Conservation (phyloP, 2,888 invertebrate genomes). For the Magallana nippona region DNA sequence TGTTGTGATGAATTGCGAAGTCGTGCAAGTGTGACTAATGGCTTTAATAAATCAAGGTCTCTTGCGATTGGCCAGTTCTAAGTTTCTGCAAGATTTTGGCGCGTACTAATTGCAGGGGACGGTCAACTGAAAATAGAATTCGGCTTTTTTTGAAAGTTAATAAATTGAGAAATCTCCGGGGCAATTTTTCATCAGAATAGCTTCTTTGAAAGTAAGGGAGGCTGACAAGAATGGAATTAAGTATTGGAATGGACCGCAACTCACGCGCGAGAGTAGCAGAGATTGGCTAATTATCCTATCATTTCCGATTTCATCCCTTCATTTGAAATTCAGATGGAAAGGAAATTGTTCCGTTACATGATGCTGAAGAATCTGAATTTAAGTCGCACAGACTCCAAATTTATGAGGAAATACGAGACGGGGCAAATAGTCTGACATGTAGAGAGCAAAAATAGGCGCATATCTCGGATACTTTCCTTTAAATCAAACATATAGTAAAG, state of each 20-base stretch:
- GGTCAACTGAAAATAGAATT: slow-evolving; percentile 42
- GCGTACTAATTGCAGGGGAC: slow-evolving; percentile 33
- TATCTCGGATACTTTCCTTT: not conserved
- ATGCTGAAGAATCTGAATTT: slow-evolving; percentile 8
- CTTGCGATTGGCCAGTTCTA: slow-evolving; percentile 17
- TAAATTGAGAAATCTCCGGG: slow-evolving; percentile 42
- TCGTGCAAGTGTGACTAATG: slow-evolving; percentile 35
- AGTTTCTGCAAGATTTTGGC: slow-evolving; percentile 9
- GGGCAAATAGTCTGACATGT: not conserved
- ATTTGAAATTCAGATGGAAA: slow-evolving; percentile 29
- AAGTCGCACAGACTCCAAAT: slow-evolving; percentile 7
- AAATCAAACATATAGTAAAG: too few species aligned
- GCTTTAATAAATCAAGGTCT: slow-evolving; percentile 34
- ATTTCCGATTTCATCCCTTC: slow-evolving; percentile 32
- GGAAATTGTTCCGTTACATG: slow-evolving; percentile 30
- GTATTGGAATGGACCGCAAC: slow-evolving; percentile 21
- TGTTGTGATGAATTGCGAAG: slow-evolving; percentile 27
- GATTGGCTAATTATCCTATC: slow-evolving; percentile 32
- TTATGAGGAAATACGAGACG: not conserved
- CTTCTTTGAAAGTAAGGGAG: slow-evolving; percentile 27
- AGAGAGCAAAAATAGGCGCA: not conserved
- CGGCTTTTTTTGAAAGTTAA: slow-evolving; percentile 40
- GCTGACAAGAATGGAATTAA: slow-evolving; percentile 31
- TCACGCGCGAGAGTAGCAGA: slow-evolving; percentile 33
- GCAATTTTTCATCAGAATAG: slow-evolving; percentile 36